These are phyloP conservation scores for Lindbergichthys nudifrons DNA, from an alignment of 2,797 vertebrate species.

Conservation along the genomic window DNA sequence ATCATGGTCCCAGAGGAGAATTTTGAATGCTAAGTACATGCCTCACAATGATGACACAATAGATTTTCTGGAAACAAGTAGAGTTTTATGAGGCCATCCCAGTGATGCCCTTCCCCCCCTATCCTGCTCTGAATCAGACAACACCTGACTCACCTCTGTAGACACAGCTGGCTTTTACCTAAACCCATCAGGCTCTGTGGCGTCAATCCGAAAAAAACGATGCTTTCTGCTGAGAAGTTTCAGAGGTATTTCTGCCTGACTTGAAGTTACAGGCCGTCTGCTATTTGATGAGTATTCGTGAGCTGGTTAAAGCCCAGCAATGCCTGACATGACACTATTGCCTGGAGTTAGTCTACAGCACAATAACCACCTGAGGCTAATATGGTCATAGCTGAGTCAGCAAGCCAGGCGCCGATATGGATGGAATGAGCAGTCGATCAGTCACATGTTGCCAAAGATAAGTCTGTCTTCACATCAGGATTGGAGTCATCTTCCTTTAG, in stretches of 20 bases:
- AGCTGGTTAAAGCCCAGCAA: slow-evolving; percentile 1
- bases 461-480: not conserved
- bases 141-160: slow-evolving; percentile 76
- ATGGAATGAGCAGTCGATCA: slow-evolving; percentile 52
- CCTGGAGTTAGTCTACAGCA: slow-evolving; percentile 11
- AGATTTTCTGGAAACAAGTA: slow-evolving; percentile 75
- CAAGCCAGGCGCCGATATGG: slow-evolving; percentile 22
- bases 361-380: slow-evolving; percentile 27
- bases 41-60: slow-evolving; percentile 74
- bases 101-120: slow-evolving; percentile 15
- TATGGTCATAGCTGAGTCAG: slow-evolving; percentile 66
- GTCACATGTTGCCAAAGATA: slow-evolving; percentile 60
- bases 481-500: slow-evolving; percentile 25
- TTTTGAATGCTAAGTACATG: slow-evolving; percentile 47
- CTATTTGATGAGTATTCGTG: slow-evolving; percentile 11
- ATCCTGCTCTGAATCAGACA: slow-evolving; percentile 62
- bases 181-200: slow-evolving; percentile 52
- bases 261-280: not conserved
- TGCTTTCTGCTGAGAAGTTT: not conserved
- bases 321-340: slow-evolving; percentile 10
- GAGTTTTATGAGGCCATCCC: slow-evolving; percentile 46
- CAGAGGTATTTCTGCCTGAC: not conserved
- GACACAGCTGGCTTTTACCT: slow-evolving; percentile 75
- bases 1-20: slow-evolving; percentile 30
- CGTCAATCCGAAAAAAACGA: slow-evolving; percentile 23